These are phyloP conservation scores for Anomalospiza imberbis DNA, from an alignment of 2,797 vertebrate genomes.

Conservation along the genomic window DNA sequence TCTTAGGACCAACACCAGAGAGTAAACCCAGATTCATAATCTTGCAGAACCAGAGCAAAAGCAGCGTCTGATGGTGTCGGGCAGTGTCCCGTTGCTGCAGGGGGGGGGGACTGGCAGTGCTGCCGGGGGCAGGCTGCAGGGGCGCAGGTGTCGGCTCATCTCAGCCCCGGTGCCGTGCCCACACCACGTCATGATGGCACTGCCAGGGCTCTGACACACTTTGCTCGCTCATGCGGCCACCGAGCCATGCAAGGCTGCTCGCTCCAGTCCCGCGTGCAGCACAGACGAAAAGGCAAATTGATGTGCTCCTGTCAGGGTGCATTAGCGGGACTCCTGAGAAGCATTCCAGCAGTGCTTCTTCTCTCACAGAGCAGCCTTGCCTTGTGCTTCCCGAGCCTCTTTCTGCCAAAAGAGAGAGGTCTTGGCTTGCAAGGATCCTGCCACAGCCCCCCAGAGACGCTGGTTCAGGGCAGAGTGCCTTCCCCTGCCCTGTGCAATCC, in stretches of 20 bases:
- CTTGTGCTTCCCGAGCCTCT: background rate
- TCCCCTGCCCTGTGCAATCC: background rate
- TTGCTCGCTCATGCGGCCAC: rapidly evolving
- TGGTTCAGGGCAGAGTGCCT: background rate
- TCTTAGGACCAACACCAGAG: background rate
- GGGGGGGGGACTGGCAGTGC: background rate
- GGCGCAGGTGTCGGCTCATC: background rate
- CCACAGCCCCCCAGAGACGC: background rate
- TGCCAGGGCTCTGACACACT: background rate
- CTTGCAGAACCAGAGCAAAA: background rate
- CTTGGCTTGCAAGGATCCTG: background rate
- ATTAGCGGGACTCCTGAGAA: background rate
- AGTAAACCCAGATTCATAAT: background rate
- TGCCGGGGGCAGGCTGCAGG: background rate
- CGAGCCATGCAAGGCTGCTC: rapidly evolving
- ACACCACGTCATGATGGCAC: rapidly evolving
- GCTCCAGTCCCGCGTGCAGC: background rate
- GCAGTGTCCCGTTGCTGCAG: rapidly evolving
- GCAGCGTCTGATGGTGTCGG: rapidly evolving
- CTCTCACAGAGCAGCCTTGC: background rate
- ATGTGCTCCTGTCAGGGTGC: background rate
- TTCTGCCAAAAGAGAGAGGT: background rate
- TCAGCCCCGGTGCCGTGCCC: rapidly evolving
- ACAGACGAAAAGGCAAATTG: background rate
- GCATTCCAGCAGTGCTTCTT: rapidly evolving